A percentile compares a stretch with the other conserved stretches of the same genome.
Evolutionary conservation across 2,797 vertebrate species (phyloP).

Genomic region (Pyrocephalus nanus): DNA sequence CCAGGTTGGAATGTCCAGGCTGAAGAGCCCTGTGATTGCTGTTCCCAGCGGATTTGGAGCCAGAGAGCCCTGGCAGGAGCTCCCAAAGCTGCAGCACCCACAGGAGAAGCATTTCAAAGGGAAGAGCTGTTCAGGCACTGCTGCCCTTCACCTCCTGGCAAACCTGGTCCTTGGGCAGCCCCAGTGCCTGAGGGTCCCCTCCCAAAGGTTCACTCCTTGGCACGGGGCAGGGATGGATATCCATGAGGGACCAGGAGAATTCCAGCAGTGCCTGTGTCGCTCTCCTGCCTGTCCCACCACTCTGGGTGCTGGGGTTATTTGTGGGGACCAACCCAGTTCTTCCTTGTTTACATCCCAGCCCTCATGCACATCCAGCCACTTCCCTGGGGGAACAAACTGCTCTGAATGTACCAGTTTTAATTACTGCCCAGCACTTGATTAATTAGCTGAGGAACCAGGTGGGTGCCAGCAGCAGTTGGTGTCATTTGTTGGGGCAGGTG

Average conservation of each 20-base stretch:
- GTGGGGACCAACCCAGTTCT: not conserved
- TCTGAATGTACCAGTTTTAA: not conserved
- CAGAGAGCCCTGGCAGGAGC: not conserved
- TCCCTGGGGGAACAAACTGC: not conserved
- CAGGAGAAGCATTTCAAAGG: not conserved
- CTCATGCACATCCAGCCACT: not conserved
- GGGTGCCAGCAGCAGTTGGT: fast-evolving
- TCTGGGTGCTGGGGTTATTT: not conserved
- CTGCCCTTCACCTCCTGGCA: not conserved
- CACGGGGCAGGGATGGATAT: not conserved
- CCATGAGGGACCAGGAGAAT: not conserved
- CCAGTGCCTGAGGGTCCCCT: not conserved
- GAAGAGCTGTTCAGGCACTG: not conserved
- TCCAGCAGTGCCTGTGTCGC: not conserved
- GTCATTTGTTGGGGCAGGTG: not conserved
- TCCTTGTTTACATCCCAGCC: not conserved
- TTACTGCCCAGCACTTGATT: not conserved
- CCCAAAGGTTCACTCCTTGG: not conserved
- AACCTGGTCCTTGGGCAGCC: not conserved
- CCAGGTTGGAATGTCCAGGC: not conserved
- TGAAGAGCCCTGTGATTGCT: not conserved
- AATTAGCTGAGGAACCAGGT: not conserved
- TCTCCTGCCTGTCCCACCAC: not conserved
- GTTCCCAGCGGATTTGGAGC: fast-evolving
- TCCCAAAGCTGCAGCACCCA: not conserved